phyloP scores from a whole-genome alignment of 2,797 vertebrate genomes.

The Sylvilagus floridanus region DNA sequence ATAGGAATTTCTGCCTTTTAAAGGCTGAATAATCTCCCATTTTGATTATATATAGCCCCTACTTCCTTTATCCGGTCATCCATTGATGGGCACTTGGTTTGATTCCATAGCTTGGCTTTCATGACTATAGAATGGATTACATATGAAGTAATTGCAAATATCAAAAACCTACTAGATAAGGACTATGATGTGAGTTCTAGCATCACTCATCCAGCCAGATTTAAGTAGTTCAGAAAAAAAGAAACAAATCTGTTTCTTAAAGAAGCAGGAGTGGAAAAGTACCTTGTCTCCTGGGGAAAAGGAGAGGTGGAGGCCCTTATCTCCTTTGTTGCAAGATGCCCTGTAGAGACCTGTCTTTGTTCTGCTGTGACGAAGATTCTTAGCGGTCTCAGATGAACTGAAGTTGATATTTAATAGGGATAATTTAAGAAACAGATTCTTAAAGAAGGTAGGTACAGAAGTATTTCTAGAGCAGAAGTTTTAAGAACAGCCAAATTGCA shows the following conservation, averaged over 20 bases:
- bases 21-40: not conserved
- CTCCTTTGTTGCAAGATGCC: conserved; percentile 30
- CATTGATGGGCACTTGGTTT: not conserved
- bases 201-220: not conserved
- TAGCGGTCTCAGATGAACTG: conserved; percentile 21
- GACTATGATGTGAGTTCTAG: not conserved
- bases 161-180: not conserved
- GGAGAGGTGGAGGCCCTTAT: not conserved
- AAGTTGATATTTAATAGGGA: not conserved
- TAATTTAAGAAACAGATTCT: conserved; percentile 23
- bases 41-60: not conserved
- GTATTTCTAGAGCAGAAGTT: not conserved
- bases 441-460: not conserved
- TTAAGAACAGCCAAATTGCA: not conserved
- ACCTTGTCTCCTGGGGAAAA: conserved; percentile 10
- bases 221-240: not conserved
- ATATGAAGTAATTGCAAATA: not conserved
- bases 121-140: not conserved
- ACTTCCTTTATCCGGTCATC: not conserved
- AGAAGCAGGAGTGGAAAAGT: conserved; percentile 61
- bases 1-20: not conserved
- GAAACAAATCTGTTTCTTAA: not conserved
- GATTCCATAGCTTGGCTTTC: not conserved
- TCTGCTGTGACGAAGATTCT: conserved; percentile 28
- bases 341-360: conserved; percentile 54